Conservation (phyloP, 2,113 vertebrate species). For the Thamnophis sirtalis region DNA sequence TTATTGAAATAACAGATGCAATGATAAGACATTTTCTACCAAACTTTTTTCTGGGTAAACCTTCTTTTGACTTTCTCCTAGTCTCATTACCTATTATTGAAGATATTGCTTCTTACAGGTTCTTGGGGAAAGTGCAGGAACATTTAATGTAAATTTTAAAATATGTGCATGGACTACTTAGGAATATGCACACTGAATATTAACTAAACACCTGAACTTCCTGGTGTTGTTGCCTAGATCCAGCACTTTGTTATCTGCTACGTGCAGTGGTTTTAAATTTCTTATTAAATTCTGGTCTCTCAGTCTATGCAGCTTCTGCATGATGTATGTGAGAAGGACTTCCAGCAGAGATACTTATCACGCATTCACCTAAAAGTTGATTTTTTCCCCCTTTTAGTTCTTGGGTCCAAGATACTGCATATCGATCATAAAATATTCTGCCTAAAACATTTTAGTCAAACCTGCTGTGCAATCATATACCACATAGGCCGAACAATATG, state of each 20-base stretch:
- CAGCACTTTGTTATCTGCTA: slow-evolving; percentile 63
- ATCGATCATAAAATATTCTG: slow-evolving; percentile 51
- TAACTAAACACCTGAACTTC: slow-evolving; percentile 64
- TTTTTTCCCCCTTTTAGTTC: slow-evolving; percentile 48
- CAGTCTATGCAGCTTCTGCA: slow-evolving; percentile 57
- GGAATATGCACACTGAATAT: slow-evolving; percentile 57
- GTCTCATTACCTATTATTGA: slow-evolving; percentile 64
- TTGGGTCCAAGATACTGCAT: slow-evolving; percentile 47
- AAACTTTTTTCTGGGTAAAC: slow-evolving; percentile 54
- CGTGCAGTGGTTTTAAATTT: slow-evolving; percentile 58
- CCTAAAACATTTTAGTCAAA: slow-evolving; percentile 37
- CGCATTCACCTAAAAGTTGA: slow-evolving; percentile 60
- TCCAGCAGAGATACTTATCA: slow-evolving; percentile 60
- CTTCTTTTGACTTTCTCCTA: slow-evolving; percentile 45
- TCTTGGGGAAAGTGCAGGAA: slow-evolving; percentile 51
- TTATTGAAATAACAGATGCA: slow-evolving; percentile 35
- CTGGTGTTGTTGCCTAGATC: slow-evolving; percentile 54
- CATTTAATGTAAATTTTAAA: slow-evolving; percentile 43
- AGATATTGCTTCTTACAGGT: slow-evolving; percentile 55
- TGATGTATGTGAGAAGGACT: slow-evolving; percentile 46
- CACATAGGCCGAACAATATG: slow-evolving; percentile 1
- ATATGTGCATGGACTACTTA: slow-evolving; percentile 57
- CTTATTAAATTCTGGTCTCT: slow-evolving; percentile 59
- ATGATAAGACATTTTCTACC: slow-evolving; percentile 51
- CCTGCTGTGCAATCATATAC: slow-evolving; percentile 14